Base-by-base conservation (phyloP, 1,140 invertebrate species). In the Apis dorsata region DNA sequence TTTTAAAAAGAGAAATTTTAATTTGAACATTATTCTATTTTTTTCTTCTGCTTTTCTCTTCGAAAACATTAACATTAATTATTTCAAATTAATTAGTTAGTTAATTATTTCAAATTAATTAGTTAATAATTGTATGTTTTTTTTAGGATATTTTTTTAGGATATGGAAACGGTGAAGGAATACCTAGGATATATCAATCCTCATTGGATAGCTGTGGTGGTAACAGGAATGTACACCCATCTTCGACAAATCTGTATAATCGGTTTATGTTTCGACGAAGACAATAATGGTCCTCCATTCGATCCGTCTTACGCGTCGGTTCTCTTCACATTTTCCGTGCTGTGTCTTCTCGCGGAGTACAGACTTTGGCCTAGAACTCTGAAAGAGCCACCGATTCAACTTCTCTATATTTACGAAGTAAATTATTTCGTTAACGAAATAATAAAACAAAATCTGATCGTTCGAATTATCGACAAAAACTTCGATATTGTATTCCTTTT, bases 381-480 rank as follows among this genome's bases (percentile, higher is more conserved):
- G 0, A 94, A 94, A 86, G 92, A 94, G 69, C 93, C 93, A 53
- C 93, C 93, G 0, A 83, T 92, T 53, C 92, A 92, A 51, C 85
- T 94, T 19, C 74, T 94, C n/a, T 92, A 92, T 51, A 89, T 94
- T 77, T 94, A 94, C 60, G 93, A 94, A 85, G 93, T 93, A 84
- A 88, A 34, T 34, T 34, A 34, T 34, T 34, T 34, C 34, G 2
- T 34, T 34, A 2, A 34, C 21, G 19, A 11, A n/a, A n/a, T n/a
- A n/a, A n/a, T n/a, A n/a, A n/a, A 11, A n/a, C 59, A 60, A 60
- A 0, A n/a, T 12, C 2, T 12, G 34, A 44, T 44, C 34, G 34
- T 34, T 34, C 34, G 34, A 44, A 44, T 44, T 44, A 0, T 44
- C 34, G 34, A 44, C 34, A 44, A 44, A 44, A 34, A 34, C 34